Evolutionary conservation across 92 coral and sea anemone species (phyloP).

Genomic region (Heteractis magnifica): DNA sequence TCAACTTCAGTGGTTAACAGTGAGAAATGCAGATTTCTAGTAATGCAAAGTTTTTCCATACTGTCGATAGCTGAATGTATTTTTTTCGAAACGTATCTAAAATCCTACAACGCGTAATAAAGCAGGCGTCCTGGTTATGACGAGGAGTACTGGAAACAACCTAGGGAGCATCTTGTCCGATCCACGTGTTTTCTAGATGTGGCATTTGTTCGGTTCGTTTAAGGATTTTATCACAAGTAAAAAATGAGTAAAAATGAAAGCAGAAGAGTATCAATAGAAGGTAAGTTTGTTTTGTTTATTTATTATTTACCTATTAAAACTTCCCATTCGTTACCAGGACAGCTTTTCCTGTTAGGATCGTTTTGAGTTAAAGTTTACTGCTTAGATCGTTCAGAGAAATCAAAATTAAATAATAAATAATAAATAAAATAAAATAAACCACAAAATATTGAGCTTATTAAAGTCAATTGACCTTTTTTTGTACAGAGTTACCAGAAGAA

Average conservation of each 20-base stretch:
- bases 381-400: neutral
- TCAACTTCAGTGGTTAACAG: neutral
- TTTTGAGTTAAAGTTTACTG: neutral
- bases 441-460: neutral
- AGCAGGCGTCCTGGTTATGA: neutral
- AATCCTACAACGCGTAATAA: too few relatives aligned
- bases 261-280: neutral
- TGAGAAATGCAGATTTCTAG: neutral
- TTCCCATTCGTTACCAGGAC: too few relatives aligned
- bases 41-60: too few relatives aligned
- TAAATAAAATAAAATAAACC: neutral
- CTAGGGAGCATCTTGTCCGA: neutral
- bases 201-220: neutral
- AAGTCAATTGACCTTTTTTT: neutral
- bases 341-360: too few relatives aligned
- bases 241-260: neutral
- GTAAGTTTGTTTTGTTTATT: neutral
- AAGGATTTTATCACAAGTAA: neutral
- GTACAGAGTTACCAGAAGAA: neutral
- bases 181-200: neutral
- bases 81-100: too few relatives aligned
- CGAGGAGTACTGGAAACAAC: neutral
- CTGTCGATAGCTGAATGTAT: too few relatives aligned
- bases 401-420: neutral
- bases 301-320: too few relatives aligned